Base-by-base conservation (phyloP, 1,140 invertebrate genomes). In the Hydropsyche tenuis region DNA sequence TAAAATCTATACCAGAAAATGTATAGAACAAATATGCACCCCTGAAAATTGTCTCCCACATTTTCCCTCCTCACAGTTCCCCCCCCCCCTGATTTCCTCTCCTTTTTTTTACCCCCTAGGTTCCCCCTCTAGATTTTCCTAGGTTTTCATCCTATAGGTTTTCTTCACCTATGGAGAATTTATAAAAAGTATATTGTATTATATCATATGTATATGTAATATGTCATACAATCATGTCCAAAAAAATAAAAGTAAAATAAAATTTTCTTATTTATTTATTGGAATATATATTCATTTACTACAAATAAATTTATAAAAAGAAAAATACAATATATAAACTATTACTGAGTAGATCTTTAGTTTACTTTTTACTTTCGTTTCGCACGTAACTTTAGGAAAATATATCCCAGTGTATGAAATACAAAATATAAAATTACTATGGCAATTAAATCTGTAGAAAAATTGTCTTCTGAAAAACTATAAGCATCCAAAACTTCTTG, bases 401-500 rank as follows among this genome's bases (percentile, higher is more conserved):
- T 74, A 56, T 89, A 90, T 0, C 89, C 92, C 0, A 93, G 78
- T 0, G 89, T 48, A 80, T 95, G 92, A 81, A 95, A 94, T 23
- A 82, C 72, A 5, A 89, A 74, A 79, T 91, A 93, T 5, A 94
- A 81, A 0, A 86, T 78, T 14, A 89, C 45, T 82, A 95, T 88
- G 0, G 88, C 87, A 22, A 87, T 78, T 14, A 94, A 84, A 80
- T 95, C 89, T 3, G 81, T 80, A 80, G 85, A 87, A 43, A 94
- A 86, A 80, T 92, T 86, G n/a, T 80, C 79, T 48, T 85, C 84
- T 0, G 85, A 81, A 81, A 95, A 95, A 81, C 91, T 90, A 78
- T 91, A 93, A 60, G 87, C 86, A 27, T 89, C 86, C 16, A 95
- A 81, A 0, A 95, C 92, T 80, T 93, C 86, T 16, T 85, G 79